Base-by-base conservation (phyloP, 2,113 vertebrate species). In the Hiodon alosoides region DNA sequence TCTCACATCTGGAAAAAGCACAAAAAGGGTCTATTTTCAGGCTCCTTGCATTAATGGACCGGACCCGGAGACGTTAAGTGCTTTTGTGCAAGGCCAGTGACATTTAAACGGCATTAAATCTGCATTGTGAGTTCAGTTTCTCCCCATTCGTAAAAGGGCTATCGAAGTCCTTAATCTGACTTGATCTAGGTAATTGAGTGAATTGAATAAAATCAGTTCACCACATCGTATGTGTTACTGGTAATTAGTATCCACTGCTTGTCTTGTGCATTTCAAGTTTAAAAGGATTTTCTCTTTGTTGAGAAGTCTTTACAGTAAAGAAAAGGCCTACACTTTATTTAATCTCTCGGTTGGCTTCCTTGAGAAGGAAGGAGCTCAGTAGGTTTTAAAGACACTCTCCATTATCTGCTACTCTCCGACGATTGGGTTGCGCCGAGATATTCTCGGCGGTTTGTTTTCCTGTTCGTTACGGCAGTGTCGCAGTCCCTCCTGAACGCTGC, bases 1-100 rank as follows among this genome's bases (percentile, higher is more conserved):
- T 87, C 85, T 75, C 82, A 85, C 88, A 89, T 90, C 88, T 91
- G 88, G 80, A 83, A 82, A 90, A 84, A 80, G 84, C 79, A 85
- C 81, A 87, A 82, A 85, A 11, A 48, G 7, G 74, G 10, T 68
- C 54, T 71, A 76, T 76, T 59, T 67, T 67, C 52, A 55, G 65
- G 53, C 8, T 31, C 31, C 71, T 6, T 51, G 6, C 55, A 48
- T 59, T 71, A 71, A n/a, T 10, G 5, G 3, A 14, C 70, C 11
- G 31, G 4, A 60, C 31, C 31, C 14, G 55, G 31, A 69, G 50
- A 52, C 17, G 46, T 59, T 59, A 16, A 60, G 48, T 59, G 57
- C 55, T 71, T 54, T 52, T 69, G 47, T 69, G 46, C 55, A 71
- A 46, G 9, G 60, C 58, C 10, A 59, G 46, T 31, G 46, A 69